Conservation (phyloP, 2,113 vertebrate genomes). For the Epinephelus moara region DNA sequence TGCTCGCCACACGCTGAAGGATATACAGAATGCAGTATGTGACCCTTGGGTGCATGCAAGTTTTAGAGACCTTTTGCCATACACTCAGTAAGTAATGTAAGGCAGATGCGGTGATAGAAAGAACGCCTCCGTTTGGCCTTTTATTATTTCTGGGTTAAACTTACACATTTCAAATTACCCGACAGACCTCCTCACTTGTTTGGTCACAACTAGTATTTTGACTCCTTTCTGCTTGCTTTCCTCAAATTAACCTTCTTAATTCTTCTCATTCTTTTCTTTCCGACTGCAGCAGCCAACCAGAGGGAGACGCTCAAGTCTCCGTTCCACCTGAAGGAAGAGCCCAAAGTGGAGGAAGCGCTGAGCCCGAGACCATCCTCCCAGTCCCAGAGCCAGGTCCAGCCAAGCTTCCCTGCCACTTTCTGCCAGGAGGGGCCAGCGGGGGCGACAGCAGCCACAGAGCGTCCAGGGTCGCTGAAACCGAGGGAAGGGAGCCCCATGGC, state of each 20-base stretch:
- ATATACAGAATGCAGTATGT: neutral
- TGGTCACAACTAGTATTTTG: neutral
- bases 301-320: constrained; percentile 93
- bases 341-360: constrained; percentile 88
- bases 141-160: constrained; percentile 14
- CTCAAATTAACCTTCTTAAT: neutral
- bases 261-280: constrained; percentile 18
- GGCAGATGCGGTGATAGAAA: neutral
- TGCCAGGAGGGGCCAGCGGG: constrained; percentile 85
- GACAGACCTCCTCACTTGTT: neutral
- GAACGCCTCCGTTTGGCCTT: neutral
- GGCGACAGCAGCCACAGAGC: constrained; percentile 54
- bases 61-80: neutral
- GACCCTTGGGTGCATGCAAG: neutral
- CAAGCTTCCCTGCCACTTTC: constrained; percentile 85
- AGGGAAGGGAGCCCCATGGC: constrained; percentile 86
- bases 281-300: constrained; percentile 94
- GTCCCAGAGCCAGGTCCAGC: constrained; percentile 75
- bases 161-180: neutral
- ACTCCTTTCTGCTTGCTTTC: neutral
- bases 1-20: neutral
- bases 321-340: constrained; percentile 96
- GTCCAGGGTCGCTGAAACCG: constrained; percentile 78
- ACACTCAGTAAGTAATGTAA: neutral
- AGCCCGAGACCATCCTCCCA: constrained; percentile 82